Evolutionary conservation across 2,113 vertebrate species (phyloP).

Genomic region (Gobius niger): DNA sequence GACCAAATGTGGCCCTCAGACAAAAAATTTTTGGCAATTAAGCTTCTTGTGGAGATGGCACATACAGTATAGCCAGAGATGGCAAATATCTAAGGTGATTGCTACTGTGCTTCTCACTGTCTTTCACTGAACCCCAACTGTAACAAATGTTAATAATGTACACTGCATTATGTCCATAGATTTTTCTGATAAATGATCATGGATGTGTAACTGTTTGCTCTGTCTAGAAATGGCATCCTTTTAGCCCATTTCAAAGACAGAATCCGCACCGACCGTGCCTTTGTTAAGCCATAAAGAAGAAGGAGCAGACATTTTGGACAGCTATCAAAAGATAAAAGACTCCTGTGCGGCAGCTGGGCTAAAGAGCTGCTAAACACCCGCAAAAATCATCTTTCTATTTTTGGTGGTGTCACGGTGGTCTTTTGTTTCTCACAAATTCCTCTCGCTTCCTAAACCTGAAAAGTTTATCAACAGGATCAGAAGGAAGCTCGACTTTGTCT

Average conservation of each 20-base stretch:
- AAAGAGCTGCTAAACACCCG: conserved; percentile 22
- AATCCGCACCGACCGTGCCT: background rate
- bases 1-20: too few species aligned
- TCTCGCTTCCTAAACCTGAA: background rate
- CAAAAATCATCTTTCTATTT: conserved; percentile 56
- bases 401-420: conserved; percentile 33
- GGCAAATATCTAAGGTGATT: too few species aligned
- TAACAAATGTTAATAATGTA: too few species aligned
- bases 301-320: conserved; percentile 5
- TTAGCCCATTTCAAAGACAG: background rate
- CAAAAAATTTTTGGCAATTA: too few species aligned
- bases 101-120: too few species aligned
- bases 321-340: conserved; percentile 2
- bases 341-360: conserved; percentile 7
- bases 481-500: conserved; percentile 2
- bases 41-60: too few species aligned
- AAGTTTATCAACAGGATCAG: background rate
- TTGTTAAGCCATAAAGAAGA: background rate
- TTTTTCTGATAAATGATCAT: background rate
- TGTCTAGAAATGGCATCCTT: background rate
- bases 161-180: too few species aligned
- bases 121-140: too few species aligned
- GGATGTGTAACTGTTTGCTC: background rate
- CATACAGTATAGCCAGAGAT: too few species aligned
- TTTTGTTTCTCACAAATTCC: conserved; percentile 48